A percentile compares a stretch with the other conserved stretches of the same genome.
Conservation (phyloP, 1,140 invertebrate species). For the Capitella teleta region DNA sequence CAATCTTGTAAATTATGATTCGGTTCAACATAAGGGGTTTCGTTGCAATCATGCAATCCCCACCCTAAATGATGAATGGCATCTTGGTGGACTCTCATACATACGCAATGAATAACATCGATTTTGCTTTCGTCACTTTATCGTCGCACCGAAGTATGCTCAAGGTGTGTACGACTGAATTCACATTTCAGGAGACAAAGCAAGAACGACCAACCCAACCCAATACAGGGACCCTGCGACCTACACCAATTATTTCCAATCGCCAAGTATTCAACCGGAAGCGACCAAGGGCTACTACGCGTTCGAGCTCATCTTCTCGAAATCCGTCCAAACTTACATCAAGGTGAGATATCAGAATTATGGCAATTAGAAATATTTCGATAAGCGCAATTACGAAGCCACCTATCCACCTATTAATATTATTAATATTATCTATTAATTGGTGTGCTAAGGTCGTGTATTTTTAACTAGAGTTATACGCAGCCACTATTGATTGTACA, state of each 20-base stretch:
- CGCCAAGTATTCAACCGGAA: conserved; percentile 17
- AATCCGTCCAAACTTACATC: conserved; percentile 47
- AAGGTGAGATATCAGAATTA: conserved; percentile 30
- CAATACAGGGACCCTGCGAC: conserved; percentile 45
- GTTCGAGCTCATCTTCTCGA: conserved; percentile 40
- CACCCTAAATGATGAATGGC: not conserved
- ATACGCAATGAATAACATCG: not conserved
- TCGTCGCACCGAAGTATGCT: not conserved
- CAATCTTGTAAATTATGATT: not conserved
- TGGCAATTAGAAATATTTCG: not conserved
- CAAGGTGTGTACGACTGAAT: not conserved
- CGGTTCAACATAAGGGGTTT: not conserved
- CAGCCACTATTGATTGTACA: too few species aligned
- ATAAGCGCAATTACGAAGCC: not conserved
- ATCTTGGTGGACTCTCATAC: not conserved
- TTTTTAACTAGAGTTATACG: not conserved
- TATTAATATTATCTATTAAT: not conserved
- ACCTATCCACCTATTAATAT: not conserved
- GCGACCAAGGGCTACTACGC: conserved; percentile 18
- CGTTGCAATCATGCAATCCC: not conserved
- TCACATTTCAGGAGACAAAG: conserved; percentile 26
- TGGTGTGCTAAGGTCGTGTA: not conserved
- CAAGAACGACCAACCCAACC: conserved; percentile 44
- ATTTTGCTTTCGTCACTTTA: not conserved
- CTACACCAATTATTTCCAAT: conserved; percentile 36